These are phyloP conservation scores for Dynastes hyllus DNA, from an alignment of 2,888 invertebrate genomes.

Conservation along the genomic window DNA sequence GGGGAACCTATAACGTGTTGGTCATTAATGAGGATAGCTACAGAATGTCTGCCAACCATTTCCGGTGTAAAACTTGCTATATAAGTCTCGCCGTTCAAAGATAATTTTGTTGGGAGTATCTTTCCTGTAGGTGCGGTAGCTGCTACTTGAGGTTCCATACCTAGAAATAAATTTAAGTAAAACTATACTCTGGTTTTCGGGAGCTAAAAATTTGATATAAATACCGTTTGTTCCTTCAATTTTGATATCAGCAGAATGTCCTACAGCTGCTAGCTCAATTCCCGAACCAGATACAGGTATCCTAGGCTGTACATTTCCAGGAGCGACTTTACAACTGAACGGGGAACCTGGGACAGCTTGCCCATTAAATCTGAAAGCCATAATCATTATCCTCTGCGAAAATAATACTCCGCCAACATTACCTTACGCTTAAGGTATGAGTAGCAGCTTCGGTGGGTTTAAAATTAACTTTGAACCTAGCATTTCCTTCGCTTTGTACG, in stretches of 20 bases:
- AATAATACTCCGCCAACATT: constrained; percentile 14
- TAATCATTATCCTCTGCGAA: background rate
- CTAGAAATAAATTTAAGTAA: constrained; percentile 57
- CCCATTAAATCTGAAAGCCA: constrained; percentile 76
- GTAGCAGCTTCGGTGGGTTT: constrained; percentile 95
- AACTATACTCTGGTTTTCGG: background rate
- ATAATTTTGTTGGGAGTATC: constrained; percentile 82
- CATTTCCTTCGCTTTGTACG: constrained; percentile 97
- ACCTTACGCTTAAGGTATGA: constrained; percentile 92
- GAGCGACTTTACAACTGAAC: constrained; percentile 89
- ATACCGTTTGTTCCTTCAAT: constrained; percentile 73
- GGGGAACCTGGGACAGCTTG: constrained; percentile 91
- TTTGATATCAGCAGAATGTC: constrained; percentile 76
- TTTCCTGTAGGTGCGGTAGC: constrained; percentile 90
- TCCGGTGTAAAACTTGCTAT: constrained; percentile 87
- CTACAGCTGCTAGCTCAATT: constrained; percentile 81
- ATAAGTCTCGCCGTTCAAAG: constrained; percentile 80
- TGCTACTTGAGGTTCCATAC: constrained; percentile 80
- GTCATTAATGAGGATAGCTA: constrained; percentile 87
- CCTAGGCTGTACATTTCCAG: constrained; percentile 78
- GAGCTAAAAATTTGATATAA: background rate
- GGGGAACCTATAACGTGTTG: constrained; percentile 93
- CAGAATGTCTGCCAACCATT: constrained; percentile 90
- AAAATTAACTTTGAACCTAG: constrained; percentile 95
- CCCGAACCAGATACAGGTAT: constrained; percentile 78